Base-by-base conservation (phyloP, 1,140 invertebrate species). In the Acromyrmex echinatior region DNA sequence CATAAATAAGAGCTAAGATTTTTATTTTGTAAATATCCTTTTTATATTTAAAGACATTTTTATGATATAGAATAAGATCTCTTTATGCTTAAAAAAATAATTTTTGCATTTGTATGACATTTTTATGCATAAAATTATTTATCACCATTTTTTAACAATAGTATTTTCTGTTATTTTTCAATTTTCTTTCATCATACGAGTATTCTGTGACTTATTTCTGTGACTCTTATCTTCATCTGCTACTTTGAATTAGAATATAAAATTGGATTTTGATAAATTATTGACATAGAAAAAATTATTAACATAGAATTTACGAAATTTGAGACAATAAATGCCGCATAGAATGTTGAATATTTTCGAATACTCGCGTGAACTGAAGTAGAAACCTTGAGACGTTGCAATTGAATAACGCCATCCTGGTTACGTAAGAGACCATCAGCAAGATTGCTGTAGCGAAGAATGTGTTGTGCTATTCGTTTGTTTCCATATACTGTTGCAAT, bases 351-450 rank as follows among this genome's bases (percentile, higher is more conserved):
- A 86, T 80, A 86, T 88, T 62, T 73, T 53, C 65, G 58, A 73
- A 65, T 71, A 84, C 31, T 89, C 68, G 71, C 25, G 62, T 60
- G 84, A 84, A 82, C 14, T 80, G 86, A 74, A 53, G 65, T 80
- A 86, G 81, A 90, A 92, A 92, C 92, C 92, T 93, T 92, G 92
- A 92, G 90, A 86, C 79, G 86, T 28, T 87, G 73, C 89, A 90
- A 90, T 91, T 91, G 91, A 93, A 89, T 89, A 91, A 92, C 92
- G 88, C 66, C 86, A 45, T 51, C 73, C 51, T 35, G 31, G 86
- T 93, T 93, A 93, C 89, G 91, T 87, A 93, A 93, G 90, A 91
- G 87, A 79, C 86, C 68, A 84, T 88, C 86, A 3, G 88, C 76
- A 92, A 92, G 88, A 91, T 92, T 87, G 91, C 82, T 90, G 88